Evolutionary conservation across 1,140 invertebrate genomes (phyloP), one percentile per base, ranked within the genome.

Genomic region (Macrotrachela quadricornifera): DNA sequence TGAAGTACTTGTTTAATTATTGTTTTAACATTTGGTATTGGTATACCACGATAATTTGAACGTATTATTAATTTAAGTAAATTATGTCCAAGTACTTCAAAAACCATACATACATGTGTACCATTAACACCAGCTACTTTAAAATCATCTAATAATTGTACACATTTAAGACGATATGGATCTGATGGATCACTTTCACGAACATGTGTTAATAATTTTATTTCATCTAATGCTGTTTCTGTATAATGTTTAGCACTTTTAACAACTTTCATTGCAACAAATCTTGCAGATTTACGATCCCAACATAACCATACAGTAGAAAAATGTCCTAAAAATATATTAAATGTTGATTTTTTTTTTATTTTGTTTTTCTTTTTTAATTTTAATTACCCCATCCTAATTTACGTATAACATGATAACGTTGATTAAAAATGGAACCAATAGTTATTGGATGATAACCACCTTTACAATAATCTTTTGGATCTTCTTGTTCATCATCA

Each of bases 371-470:
- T n/a, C n/a, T n/a, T n/a, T n/a, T n/a, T n/a, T n/a, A n/a, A n/a
- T 30, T 2, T 4, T 30, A 30, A 2, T 30, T 4, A 30, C 90
- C 90, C 90, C 90, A 95, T 57, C 90, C 90, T 59, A 95, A 74
- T 75, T 95, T 95, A 57, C 88, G 78, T 57, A 88, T 82, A 59
- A 94, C 85, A 76, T 87, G 84, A 74, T 95, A 95, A 57, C 85
- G 79, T 65, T 78, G 79, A 67, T 85, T 75, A 72, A 92, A 92
- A 49, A 92, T 74, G 73, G 92, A 86, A 59, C 86, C 86, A 70
- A 92, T 92, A 75, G 85, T 87, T 46, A 95, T 86, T 58, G 86
- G 86, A 77, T 94, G 87, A 74, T 95, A 95, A 58, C 90, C 88
- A 63, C 88, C 77, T 76, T 85, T 85, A 62, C 81, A 80, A 66